Conservation (phyloP, 2,113 vertebrate genomes). For the Ahaetulla prasina region DNA sequence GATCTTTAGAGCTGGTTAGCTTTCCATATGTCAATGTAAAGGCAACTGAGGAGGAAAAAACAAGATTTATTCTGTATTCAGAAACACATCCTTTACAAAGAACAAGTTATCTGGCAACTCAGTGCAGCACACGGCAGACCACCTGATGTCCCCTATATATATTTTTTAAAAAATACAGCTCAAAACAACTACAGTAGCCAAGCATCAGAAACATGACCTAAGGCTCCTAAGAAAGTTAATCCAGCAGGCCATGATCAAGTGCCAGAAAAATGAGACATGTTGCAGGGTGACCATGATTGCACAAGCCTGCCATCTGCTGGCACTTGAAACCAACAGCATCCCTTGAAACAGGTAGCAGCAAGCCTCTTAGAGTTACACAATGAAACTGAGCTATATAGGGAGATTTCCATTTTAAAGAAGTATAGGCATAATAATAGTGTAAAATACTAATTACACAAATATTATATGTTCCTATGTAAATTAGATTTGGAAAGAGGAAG, state of each 20-base stretch:
- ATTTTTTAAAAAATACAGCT: not conserved
- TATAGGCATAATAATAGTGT: not conserved
- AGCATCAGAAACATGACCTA: not conserved
- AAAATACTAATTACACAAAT: not conserved
- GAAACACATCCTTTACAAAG: not conserved
- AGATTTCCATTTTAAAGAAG: not conserved
- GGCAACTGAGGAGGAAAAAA: not conserved
- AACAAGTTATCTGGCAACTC: not conserved
- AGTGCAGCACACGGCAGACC: not conserved
- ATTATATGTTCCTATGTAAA: not conserved
- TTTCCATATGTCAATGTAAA: not conserved
- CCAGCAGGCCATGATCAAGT: not conserved
- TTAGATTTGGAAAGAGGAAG: not conserved
- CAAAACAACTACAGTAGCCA: not conserved
- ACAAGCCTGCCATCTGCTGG: conserved; percentile 44
- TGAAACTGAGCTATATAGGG: not conserved
- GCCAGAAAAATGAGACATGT: not conserved
- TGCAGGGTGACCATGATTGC: not conserved
- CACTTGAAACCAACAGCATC: not conserved
- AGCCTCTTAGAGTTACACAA: not conserved
- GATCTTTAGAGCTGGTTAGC: not conserved
- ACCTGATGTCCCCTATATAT: not conserved
- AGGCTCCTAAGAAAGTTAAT: not conserved
- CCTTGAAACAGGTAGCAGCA: not conserved
- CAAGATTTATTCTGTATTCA: not conserved